Conservation (phyloP, 2,797 vertebrate genomes). For the Linurgus olivaceus region DNA sequence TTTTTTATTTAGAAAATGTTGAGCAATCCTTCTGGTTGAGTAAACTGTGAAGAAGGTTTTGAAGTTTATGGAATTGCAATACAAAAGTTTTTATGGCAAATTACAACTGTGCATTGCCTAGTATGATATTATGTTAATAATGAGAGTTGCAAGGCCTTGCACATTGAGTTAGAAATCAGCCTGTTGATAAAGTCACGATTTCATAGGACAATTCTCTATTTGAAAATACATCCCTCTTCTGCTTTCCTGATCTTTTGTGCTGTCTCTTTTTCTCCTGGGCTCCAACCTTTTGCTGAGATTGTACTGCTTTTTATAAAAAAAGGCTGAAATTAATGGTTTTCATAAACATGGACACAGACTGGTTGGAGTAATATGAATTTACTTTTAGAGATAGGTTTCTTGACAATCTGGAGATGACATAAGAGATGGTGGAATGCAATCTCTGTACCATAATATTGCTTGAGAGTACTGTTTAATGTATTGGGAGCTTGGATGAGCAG, state of each 20-base stretch:
- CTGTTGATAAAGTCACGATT: background rate
- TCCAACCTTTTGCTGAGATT: background rate
- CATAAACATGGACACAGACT: background rate
- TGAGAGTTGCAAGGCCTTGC: background rate
- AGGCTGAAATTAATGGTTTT: background rate
- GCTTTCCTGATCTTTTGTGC: background rate
- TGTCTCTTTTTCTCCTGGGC: background rate
- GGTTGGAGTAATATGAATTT: background rate
- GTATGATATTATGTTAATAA: background rate
- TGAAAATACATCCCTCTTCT: background rate
- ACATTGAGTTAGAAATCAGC: background rate
- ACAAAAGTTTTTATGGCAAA: background rate
- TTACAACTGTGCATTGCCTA: background rate
- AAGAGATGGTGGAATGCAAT: background rate
- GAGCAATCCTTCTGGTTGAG: background rate
- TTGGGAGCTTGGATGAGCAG: background rate
- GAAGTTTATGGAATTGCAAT: background rate
- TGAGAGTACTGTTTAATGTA: background rate
- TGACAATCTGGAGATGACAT: background rate
- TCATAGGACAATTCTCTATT: background rate
- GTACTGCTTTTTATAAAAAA: background rate
- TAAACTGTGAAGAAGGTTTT: background rate
- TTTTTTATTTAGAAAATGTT: background rate
- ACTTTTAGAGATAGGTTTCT: background rate
- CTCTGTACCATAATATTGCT: background rate